Evolutionary conservation across 2,113 vertebrate species (phyloP).

Genomic region (Turnix velox): DNA sequence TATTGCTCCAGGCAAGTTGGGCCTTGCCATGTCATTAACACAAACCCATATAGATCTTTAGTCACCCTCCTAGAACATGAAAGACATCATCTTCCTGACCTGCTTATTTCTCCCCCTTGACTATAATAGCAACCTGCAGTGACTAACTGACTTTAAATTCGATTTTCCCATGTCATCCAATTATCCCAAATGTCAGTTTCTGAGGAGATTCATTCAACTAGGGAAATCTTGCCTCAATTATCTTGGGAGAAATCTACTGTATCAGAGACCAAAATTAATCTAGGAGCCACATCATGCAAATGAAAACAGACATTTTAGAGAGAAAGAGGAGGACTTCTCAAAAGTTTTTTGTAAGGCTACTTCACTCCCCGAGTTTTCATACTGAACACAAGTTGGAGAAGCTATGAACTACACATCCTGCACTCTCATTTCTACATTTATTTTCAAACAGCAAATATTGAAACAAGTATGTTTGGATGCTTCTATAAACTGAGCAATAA

Average conservation of each 20-base stretch:
- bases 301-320: background rate
- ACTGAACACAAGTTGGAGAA: background rate
- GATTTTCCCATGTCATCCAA: background rate
- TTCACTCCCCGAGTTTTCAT: background rate
- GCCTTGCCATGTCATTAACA: background rate
- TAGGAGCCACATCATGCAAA: background rate
- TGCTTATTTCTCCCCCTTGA: background rate
- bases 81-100: background rate
- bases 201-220: background rate
- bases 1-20: background rate
- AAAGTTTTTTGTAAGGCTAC: background rate
- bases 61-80: background rate
- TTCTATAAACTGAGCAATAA: background rate
- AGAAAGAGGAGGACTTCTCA: background rate
- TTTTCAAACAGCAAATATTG: background rate
- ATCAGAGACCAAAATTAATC: slow-evolving; percentile 4
- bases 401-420: background rate
- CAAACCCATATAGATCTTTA: background rate
- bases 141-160: slow-evolving; percentile 2
- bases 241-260: background rate
- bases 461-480: background rate
- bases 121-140: background rate
- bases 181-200: slow-evolving; percentile 14
- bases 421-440: background rate
- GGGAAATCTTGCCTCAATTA: background rate